Evolutionary conservation across 2,113 vertebrate genomes (phyloP).

Genomic region (Oenanthe melanoleuca): DNA sequence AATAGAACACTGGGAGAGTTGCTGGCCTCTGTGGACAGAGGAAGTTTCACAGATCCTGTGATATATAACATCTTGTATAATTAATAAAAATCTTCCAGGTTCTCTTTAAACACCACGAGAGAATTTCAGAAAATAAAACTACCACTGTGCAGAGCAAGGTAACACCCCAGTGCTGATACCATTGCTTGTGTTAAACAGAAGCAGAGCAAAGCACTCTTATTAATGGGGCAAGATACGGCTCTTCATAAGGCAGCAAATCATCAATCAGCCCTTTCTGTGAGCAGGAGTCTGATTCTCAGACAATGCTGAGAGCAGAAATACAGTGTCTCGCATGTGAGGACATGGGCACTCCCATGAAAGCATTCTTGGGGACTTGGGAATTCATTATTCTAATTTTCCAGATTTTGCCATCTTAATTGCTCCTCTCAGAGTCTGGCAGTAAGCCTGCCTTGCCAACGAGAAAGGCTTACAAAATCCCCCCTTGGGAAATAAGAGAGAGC

Average conservation of each 20-base stretch:
- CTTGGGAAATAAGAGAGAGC: slow-evolving; percentile 48
- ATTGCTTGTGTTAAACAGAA: not conserved
- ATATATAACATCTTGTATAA: not conserved
- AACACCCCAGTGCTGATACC: not conserved
- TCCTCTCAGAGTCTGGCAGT: not conserved
- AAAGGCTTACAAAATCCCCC: not conserved
- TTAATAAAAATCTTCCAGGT: not conserved
- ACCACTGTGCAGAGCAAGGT: not conserved
- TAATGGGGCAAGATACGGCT: not conserved
- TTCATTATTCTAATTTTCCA: slow-evolving; percentile 15
- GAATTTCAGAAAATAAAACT: not conserved
- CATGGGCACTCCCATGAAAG: not conserved
- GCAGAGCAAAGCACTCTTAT: not conserved
- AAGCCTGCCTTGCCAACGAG: not conserved
- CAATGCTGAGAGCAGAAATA: not conserved
- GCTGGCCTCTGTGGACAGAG: not conserved
- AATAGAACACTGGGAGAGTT: not conserved
- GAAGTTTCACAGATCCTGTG: not conserved
- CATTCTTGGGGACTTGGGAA: not conserved
- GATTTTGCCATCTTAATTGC: slow-evolving; percentile 27
- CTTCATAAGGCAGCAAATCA: not conserved
- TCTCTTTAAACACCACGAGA: not conserved
- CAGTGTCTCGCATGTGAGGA: accelerated
- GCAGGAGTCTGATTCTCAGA: not conserved
- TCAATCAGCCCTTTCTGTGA: not conserved